Conservation (phyloP, 2,797 vertebrate species). For the Poeciliopsis presidionis region DNA sequence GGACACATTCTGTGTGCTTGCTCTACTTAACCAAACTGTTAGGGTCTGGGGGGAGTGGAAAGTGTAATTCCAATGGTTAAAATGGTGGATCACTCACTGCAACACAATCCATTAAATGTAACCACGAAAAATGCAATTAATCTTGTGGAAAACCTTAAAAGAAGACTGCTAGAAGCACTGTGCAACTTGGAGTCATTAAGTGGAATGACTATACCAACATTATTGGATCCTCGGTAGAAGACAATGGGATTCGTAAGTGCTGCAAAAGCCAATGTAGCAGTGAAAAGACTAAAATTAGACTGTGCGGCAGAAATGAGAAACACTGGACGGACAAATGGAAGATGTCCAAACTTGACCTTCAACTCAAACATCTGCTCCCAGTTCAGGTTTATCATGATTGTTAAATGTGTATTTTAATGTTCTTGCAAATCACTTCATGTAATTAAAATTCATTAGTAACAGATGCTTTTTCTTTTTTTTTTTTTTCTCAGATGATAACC, state of each 20-base stretch:
- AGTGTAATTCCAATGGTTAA: slow-evolving; percentile 2
- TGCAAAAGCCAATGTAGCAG: not conserved
- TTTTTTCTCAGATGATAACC: no score
- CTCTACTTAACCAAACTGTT: not conserved
- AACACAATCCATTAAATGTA: not conserved
- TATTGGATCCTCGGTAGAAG: not conserved
- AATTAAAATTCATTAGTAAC: no score
- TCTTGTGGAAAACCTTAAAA: slow-evolving; percentile 1
- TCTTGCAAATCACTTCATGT: no score
- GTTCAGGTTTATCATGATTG: no score
- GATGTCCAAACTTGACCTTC: not conserved
- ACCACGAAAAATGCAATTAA: not conserved
- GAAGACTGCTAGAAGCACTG: not conserved
- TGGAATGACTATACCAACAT: not conserved
- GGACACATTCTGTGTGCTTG: not conserved
- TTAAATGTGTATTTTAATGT: no score
- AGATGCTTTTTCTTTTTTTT: no score
- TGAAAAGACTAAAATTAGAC: not conserved
- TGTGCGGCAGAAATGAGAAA: not conserved
- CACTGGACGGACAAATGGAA: not conserved
- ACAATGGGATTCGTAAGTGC: not conserved
- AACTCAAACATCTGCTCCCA: not conserved
- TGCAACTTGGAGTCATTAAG: slow-evolving; percentile 7
- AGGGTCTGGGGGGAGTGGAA: no score
- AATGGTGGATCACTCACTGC: not conserved